A percentile compares a stretch with the other conserved stretches of the same genome.
Evolutionary conservation across 2,797 vertebrate species (phyloP).

Genomic region (Bovichtus diacanthus): DNA sequence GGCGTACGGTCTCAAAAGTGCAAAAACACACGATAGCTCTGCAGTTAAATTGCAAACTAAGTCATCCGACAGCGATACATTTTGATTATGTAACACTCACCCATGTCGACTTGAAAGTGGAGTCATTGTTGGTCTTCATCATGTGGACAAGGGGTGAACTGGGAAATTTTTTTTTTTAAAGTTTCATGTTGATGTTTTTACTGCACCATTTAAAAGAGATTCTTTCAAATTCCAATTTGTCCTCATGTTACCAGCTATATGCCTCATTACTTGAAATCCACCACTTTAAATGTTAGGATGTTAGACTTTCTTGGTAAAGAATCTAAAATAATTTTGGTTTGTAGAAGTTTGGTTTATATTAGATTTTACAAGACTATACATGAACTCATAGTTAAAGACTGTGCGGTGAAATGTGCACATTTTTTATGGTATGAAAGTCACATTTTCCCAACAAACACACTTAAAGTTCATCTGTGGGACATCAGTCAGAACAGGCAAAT

Average conservation of each 20-base stretch:
- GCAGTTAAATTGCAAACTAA: neutral
- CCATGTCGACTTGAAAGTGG: neutral
- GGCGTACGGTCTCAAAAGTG: neutral
- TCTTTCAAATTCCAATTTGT: neutral
- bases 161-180: no score
- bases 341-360: no score
- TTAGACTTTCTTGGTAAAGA: neutral
- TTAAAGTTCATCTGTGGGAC: neutral
- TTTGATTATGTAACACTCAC: conserved; percentile 3
- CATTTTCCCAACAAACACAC: neutral
- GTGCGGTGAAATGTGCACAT: neutral
- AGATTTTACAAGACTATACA: neutral
- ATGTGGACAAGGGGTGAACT: neutral
- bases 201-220: neutral
- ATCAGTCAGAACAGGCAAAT: neutral
- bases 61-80: neutral
- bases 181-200: neutral
- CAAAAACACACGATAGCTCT: neutral
- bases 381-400: neutral
- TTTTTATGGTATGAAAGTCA: neutral
- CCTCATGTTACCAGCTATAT: neutral
- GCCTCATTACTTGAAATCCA: neutral
- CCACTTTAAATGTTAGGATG: neutral
- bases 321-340: no score
- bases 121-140: neutral